Base-by-base conservation (phyloP, 1,140 invertebrate species). In the Armadillidium nasatum region DNA sequence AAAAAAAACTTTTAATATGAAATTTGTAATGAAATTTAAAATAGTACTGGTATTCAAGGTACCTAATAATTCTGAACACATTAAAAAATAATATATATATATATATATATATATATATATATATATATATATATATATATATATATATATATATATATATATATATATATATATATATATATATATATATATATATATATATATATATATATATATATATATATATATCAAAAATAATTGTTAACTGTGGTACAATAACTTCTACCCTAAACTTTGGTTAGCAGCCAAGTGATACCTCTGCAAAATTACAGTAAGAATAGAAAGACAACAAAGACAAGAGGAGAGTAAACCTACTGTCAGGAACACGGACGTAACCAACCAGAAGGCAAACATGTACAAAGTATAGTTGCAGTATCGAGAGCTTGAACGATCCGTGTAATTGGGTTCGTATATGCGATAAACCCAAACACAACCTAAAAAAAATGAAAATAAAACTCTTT, bases 301-400 rank as follows among this genome's bases (percentile, higher is more conserved):
- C 82, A 87, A 87, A 11, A 85, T 83, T 45, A 88, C 84, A 73
- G 87, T 87, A 43, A 86, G 86, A 68, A 88, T 82, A 54, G 86
- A 86, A 67, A 89, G 85, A 67, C 87, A 88, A 83, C 88, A 90
- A 15, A 89, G 81, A 76, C 86, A 88, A 22, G 86, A 83, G 0
- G 86, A 87, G 74, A 88, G 83, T 4, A 88, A 78, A 7, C 87
- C 88, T 19, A 89, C 80, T 0, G 86, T 78, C 77, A 90, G 88
- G 81, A 90, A 91, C 10, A 87, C 85, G 2, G 87, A 85, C 0
- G 88, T 90, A 9, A 89, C 88, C 10, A 90, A 82, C 89, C 90
- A 91, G 83, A 91, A 91, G 33, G 90, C 87, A 83, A 89, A 91
- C 76, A 88, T 85, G 83, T 91, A 91, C 2, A 90, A 82, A 9